Evolutionary conservation across 2,888 invertebrate genomes (phyloP).

Genomic region (Melikaiella ostensackeni): DNA sequence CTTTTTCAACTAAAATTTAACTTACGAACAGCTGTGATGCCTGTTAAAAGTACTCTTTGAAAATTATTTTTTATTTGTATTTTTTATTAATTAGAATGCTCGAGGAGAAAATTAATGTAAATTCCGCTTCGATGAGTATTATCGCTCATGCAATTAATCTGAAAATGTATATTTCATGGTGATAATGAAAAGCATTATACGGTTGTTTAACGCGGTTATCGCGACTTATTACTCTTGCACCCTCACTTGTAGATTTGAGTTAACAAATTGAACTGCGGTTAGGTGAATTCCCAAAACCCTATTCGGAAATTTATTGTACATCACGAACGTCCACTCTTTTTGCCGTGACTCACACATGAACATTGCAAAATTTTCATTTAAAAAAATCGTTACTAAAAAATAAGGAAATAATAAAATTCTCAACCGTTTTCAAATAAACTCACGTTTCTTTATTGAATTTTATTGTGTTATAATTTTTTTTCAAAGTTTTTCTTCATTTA

Average conservation of each 20-base stretch:
- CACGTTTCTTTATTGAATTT: no score
- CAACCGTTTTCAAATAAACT: no score
- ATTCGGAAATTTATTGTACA: neutral
- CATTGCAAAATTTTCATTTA: no score
- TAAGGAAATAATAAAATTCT: no score
- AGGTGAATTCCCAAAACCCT: slow-evolving; percentile 18
- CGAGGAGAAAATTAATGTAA: neutral
- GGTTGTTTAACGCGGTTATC: slow-evolving; percentile 44
- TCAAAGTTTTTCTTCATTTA: no score
- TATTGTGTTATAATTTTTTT: no score
- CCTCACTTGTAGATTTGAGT: slow-evolving; percentile 43
- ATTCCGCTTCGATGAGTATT: neutral
- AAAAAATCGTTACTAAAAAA: no score
- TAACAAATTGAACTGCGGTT: slow-evolving; percentile 48
- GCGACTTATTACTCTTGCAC: slow-evolving; percentile 43
- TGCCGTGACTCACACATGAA: no score
- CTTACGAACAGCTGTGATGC: no score
- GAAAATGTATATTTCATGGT: neutral
- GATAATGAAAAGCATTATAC: slow-evolving; percentile 37
- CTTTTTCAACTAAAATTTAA: no score
- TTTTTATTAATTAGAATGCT: neutral
- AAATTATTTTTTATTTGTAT: neutral
- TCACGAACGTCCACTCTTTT: no score
- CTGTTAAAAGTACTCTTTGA: neutral
- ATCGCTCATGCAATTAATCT: neutral